Conservation (phyloP, 2,113 vertebrate genomes). For the Picathartes gymnocephalus region DNA sequence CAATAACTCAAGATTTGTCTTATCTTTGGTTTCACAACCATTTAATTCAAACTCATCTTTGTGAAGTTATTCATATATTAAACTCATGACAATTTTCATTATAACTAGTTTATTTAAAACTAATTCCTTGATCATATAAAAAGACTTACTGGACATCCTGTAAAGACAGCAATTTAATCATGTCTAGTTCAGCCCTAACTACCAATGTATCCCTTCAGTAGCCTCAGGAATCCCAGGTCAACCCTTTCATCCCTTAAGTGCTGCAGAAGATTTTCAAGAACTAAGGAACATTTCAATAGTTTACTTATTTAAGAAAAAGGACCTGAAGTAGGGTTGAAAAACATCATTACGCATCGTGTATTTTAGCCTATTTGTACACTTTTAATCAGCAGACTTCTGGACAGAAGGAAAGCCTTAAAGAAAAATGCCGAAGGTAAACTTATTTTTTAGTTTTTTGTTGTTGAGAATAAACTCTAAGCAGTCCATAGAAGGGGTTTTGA, state of each 20-base stretch:
- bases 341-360: background rate
- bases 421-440: background rate
- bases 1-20: background rate
- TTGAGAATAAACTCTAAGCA: background rate
- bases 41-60: background rate
- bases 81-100: background rate
- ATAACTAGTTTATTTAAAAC: background rate
- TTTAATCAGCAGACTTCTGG: background rate
- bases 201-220: background rate
- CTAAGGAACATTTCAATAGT: background rate
- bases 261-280: background rate
- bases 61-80: background rate
- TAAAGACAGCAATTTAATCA: background rate
- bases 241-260: background rate
- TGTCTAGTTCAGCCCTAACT: background rate
- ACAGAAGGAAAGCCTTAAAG: background rate
- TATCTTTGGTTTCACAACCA: background rate
- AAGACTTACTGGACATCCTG: background rate
- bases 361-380: background rate
- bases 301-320: background rate
- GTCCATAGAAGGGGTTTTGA: background rate
- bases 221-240: background rate
- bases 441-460: background rate
- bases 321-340: background rate
- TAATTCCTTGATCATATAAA: background rate